phyloP scores from a whole-genome alignment of 2,113 vertebrate genomes.

The Petroica traversi region DNA sequence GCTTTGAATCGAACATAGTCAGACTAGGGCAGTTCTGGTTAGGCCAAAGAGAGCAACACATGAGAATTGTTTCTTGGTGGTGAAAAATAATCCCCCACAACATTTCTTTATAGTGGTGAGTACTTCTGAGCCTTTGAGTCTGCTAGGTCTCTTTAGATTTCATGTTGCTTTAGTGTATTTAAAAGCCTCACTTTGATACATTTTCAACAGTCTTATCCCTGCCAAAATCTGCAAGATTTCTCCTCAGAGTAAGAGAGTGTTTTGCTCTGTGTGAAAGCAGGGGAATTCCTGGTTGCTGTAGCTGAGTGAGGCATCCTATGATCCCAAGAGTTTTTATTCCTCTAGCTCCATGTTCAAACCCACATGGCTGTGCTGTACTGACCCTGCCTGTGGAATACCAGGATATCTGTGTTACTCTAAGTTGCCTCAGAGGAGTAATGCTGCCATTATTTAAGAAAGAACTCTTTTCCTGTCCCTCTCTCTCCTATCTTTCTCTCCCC shows the following conservation, averaged over 20 bases:
- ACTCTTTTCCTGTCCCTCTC: not conserved
- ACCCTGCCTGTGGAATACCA: not conserved
- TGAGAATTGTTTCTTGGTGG: not conserved
- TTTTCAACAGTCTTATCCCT: not conserved
- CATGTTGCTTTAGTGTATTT: not conserved
- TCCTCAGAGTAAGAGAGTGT: not conserved
- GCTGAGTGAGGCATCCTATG: not conserved
- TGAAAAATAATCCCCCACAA: not conserved
- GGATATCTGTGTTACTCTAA: rapidly evolving
- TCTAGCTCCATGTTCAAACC: not conserved
- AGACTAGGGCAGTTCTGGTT: not conserved
- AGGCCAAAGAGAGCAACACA: not conserved
- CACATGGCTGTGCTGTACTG: not conserved
- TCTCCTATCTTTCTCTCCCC: not conserved
- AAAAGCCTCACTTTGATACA: not conserved
- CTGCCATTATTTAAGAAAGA: not conserved
- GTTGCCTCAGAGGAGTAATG: not conserved
- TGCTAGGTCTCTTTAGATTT: not conserved
- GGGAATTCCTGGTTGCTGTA: not conserved
- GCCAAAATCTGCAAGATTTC: not conserved
- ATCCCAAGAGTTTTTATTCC: not conserved
- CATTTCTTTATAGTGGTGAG: not conserved
- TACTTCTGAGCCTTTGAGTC: not conserved
- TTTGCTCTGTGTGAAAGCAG: not conserved
- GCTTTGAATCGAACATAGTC: not conserved